Percentiles rank a stretch among this genome's conserved stretches.
These are phyloP conservation scores for Aphodius sticticus DNA, from an alignment of 2,888 invertebrate species.

Conservation along the genomic window DNA sequence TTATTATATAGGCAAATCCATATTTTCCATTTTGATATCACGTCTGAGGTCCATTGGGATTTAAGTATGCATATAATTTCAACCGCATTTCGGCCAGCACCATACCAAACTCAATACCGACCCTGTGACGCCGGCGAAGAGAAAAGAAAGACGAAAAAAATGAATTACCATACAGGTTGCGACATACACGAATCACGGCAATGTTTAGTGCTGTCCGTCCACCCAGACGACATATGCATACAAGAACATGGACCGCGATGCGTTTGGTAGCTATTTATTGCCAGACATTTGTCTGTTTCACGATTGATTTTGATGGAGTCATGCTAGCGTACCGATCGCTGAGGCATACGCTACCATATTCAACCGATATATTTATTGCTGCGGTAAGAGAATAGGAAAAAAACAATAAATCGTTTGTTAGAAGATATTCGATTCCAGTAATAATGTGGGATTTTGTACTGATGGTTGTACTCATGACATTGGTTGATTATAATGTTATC, in stretches of 20 bases:
- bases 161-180: not conserved
- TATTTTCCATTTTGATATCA: not conserved
- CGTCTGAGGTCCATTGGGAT: not conserved
- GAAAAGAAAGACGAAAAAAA: not conserved
- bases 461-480: too few relatives aligned
- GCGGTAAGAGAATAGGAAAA: not conserved
- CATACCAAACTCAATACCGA: not conserved
- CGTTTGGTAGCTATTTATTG: not conserved
- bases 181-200: slow-evolving; percentile 4
- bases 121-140: not conserved
- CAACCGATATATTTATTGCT: not conserved
- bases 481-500: too few relatives aligned
- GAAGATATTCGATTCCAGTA: too few relatives aligned
- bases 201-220: not conserved
- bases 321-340: not conserved
- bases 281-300: not conserved
- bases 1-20: not conserved
- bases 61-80: not conserved
- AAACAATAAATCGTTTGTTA: not conserved
- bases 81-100: not conserved
- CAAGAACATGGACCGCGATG: not conserved
- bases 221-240: not conserved
- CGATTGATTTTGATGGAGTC: not conserved
- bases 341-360: not conserved
- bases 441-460: too few relatives aligned